Evolutionary conservation across 2,113 vertebrate genomes (phyloP).

Genomic region (Morone chrysops): DNA sequence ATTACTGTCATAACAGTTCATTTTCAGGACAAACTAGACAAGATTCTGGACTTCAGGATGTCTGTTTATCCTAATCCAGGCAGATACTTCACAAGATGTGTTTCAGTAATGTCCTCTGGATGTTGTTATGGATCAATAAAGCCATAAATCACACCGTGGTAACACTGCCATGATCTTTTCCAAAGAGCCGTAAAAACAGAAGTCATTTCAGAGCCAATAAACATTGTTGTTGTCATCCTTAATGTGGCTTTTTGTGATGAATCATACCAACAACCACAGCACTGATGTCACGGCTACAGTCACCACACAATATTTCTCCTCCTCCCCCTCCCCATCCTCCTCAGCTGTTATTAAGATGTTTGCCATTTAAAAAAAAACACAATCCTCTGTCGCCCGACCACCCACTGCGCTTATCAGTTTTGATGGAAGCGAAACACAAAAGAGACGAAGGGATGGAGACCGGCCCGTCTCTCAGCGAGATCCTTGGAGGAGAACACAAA

Average conservation of each 20-base stretch:
- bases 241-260: conserved; percentile 13
- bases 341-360: conserved; percentile 63
- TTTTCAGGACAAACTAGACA: no score
- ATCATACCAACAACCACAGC: conserved; percentile 23
- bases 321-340: conserved; percentile 13
- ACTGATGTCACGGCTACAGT: conserved; percentile 6
- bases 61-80: not conserved
- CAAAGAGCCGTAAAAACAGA: not conserved
- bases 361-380: conserved; percentile 51
- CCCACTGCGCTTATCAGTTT: conserved; percentile 56
- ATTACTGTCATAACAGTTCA: no score
- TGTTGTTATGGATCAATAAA: conserved; percentile 2
- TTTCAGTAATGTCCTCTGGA: not conserved
- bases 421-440: conserved; percentile 40
- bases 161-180: not conserved
- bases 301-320: conserved; percentile 49
- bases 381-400: conserved; percentile 28
- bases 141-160: not conserved
- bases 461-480: conserved; percentile 11
- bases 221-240: not conserved
- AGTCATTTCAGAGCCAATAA: not conserved
- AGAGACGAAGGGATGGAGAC: not conserved
- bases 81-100: not conserved
- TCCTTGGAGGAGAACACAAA: conserved; percentile 61
- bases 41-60: no score